Base-by-base conservation (phyloP, 2,113 vertebrate species). In the Podiceps cristatus region DNA sequence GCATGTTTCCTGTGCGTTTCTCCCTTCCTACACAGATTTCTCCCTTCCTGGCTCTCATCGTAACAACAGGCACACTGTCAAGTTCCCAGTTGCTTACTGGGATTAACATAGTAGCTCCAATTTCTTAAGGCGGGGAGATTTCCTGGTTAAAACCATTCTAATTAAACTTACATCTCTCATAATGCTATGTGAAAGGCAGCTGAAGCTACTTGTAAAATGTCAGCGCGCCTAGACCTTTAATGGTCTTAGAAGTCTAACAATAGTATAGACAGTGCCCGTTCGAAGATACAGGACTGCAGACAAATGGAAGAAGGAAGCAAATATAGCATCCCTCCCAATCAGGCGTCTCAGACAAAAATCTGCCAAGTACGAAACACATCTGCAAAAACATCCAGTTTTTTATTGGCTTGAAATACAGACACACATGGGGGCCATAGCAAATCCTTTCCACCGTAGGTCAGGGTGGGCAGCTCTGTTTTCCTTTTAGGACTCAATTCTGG, bases 11-110 rank as follows among this genome's bases (percentile, higher is more conserved):
- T 95, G 85, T 73, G 62, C 2, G 0, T 49, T 76, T 86, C 63
- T 88, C 74, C 82, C 90, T 92, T 96, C 97, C 90, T 73, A 94
- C 85, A 88, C 84, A 37, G 31, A n/a, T 56, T 86, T 92, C 74
- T 59, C 78, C 78, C 95, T 94, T 97, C 88, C 96, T 90, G 90
- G 56, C 79, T 87, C 62, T 68, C 28, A 3, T 18, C 1, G 0
- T 44, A 92, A 71, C 71, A 86, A 84, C 55, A 59, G 88, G 82
- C 72, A 80, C 20, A 0, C 28, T 82, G 81, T 75, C 66, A 82
- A 76, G 49, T 60, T 81, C 73, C 80, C 90, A 76, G n/a, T 85
- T 91, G 81, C 40, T 86, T 82, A 50, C 58, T 82, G 88, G 81
- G 49, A 83, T 94, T 95, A 96, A 79, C 53, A 16, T 0, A 50